These are phyloP conservation scores for Scelioninae gen. 1 DNA, from an alignment of 2,888 invertebrate genomes.

Conservation along the genomic window DNA sequence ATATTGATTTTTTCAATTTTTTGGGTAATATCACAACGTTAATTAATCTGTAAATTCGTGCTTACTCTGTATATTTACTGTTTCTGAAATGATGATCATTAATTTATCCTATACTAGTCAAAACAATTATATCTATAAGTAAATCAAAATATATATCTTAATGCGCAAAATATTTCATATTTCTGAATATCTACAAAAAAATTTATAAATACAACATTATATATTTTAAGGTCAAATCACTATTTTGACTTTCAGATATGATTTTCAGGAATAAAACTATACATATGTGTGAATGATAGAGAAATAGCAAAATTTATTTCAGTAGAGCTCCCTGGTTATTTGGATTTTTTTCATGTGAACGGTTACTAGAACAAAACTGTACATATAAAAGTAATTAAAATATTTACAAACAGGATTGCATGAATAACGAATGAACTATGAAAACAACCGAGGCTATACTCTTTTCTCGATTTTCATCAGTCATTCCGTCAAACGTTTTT, in stretches of 20 bases:
- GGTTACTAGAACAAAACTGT: constrained; percentile 25
- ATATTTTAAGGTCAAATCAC: constrained; percentile 32
- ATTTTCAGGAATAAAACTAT: constrained; percentile 22
- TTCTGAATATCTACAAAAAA: constrained; percentile 1
- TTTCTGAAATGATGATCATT: no score
- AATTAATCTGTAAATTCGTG: constrained; percentile 14
- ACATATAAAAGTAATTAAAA: constrained; percentile 48
- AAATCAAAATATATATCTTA: no score
- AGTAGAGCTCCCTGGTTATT: neutral
- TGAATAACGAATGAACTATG: constrained; percentile 22
- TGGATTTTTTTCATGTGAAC: constrained; percentile 14
- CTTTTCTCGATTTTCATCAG: constrained; percentile 45
- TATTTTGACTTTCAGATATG: constrained; percentile 29
- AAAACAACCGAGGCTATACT: constrained; percentile 21
- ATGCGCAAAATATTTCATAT: neutral
- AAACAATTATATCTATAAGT: no score
- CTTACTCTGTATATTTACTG: neutral
- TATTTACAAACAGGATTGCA: constrained; percentile 45
- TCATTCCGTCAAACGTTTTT: constrained; percentile 51
- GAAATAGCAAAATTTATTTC: no score
- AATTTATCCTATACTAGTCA: no score
- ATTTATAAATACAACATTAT: constrained; percentile 21
- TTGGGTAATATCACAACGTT: constrained; percentile 21
- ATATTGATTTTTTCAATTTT: constrained; percentile 61
- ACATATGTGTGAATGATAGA: constrained; percentile 19